Evolutionary conservation across 2,113 vertebrate genomes (phyloP), one percentile per base, ranked within the genome.

Genomic region (Bufo bufo): DNA sequence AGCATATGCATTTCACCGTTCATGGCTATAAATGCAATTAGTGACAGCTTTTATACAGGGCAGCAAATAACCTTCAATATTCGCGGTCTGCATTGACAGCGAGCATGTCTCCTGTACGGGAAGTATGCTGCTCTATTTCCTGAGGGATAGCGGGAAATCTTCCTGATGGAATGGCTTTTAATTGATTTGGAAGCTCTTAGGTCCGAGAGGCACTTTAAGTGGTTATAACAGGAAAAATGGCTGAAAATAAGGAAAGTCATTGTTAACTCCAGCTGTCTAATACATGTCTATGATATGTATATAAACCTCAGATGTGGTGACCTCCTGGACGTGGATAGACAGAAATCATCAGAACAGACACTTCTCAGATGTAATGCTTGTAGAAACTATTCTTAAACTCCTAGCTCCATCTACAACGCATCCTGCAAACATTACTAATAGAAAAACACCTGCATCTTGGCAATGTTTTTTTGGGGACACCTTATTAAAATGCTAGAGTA

Each of bases 141-240:
- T 85, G 83, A 74, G 66, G 83, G 83, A 85, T 72, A 72, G 66
- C 47, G 69, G 52, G 33, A 85, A 58, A 59, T 74, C 83, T 74
- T 58, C 52, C 69, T 71, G 52, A 58, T 85, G 83, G 66, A 84
- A 72, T 84, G 66, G 82, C 66, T 85, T 71, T 85, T 85, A 85
- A 74, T 92, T 90, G 90, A 85, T 85, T 85, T 85, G 69, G 52
- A 56, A 45, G 66, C 83, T 85, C 69, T 85, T 85, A 85, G 66
- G 83, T 45, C 54, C 12, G 50, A 74, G 11, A 71, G 50, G 58
- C 69, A 69, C 23, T 85, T 54, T 69, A 84, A 56, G 54, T 85
- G 33, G 16, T 17, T 50, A 7, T 85, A 84, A 50, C 54, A 3
- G 72, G 72, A 75, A 75, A 7, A 75, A 6, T n/a, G 54, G 4